A percentile compares a stretch with the other conserved stretches of the same genome.
Conservation (phyloP, 2,113 vertebrate genomes). For the Lonchura striata region DNA sequence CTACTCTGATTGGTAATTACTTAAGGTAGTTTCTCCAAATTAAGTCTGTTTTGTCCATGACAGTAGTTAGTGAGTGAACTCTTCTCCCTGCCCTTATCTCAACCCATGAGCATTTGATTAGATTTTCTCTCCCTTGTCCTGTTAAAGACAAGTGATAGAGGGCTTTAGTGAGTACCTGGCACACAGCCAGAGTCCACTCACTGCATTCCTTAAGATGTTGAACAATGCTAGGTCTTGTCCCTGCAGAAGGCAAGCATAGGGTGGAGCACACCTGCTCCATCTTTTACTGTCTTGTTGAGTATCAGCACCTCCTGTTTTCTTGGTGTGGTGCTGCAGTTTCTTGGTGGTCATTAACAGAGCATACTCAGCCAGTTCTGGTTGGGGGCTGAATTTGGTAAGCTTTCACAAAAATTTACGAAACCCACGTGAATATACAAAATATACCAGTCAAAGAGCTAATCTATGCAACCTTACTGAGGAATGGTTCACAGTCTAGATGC, state of each 20-base stretch:
- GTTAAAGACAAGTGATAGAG: neutral
- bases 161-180: neutral
- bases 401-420: neutral
- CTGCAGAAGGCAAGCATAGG: neutral
- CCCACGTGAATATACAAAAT: neutral
- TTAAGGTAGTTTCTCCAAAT: neutral
- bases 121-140: neutral
- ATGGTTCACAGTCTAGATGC: neutral
- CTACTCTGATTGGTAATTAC: neutral
- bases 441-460: neutral
- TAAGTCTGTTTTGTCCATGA: neutral
- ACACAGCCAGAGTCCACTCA: neutral
- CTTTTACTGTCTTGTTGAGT: neutral
- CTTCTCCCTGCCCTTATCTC: neutral
- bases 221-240: neutral
- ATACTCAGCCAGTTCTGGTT: fast-evolving
- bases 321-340: neutral
- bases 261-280: fast-evolving
- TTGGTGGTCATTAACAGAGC: fast-evolving
- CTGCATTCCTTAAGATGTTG: neutral
- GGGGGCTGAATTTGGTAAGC: neutral
- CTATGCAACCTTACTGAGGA: neutral
- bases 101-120: neutral
- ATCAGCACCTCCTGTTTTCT: neutral
- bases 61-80: neutral